Base-by-base conservation (phyloP, 1,140 invertebrate genomes). In the Meloidogyne chitwoodi region DNA sequence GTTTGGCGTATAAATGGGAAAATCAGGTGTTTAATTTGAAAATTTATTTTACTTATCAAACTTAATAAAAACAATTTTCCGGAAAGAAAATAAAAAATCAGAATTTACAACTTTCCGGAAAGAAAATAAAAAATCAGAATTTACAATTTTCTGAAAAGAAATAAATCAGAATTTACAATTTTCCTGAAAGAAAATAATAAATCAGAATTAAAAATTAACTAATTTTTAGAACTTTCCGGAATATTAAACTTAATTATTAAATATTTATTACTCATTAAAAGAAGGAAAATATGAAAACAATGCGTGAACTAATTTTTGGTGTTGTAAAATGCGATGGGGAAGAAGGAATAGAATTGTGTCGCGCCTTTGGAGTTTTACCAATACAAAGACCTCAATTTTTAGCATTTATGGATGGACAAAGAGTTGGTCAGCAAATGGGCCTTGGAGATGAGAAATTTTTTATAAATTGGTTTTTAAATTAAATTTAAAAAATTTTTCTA, bases 361-460 rank as follows among this genome's bases (percentile, higher is more conserved):
- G 48, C 2, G 81, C 81, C 5, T 81, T 81, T 65, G 80, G 75
- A 5, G 75, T 81, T 41, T n/a, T 44, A 0, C 80, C 83, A 38
- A 69, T 70, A 29, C 73, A 81, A 34, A 62, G 83, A 22, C 80
- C 68, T 22, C 77, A 75, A 12, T 24, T 81, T 56, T 80, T 71
- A 27, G 80, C 81, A 38, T 83, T 74, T 72, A 70, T 68, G 10
- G 44, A 69, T 26, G 78, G 69, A 31, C 69, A 77, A 34, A 72
- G 73, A 29, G 31, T 79, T 61, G 77, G 81, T 6, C 61, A 80
- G 22, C 80, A 81, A 73, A 26, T 71, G 48, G 77, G 41, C 14
- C 79, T 81, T 62, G 72, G 80, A 8, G 81, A 81, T n/a, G 67
- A 75, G 31, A n/a, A 66, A 16, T 81, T 83, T 74, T 82, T 81